Base-by-base conservation (phyloP, 2,888 invertebrate genomes). In the Alsophila aescularia region DNA sequence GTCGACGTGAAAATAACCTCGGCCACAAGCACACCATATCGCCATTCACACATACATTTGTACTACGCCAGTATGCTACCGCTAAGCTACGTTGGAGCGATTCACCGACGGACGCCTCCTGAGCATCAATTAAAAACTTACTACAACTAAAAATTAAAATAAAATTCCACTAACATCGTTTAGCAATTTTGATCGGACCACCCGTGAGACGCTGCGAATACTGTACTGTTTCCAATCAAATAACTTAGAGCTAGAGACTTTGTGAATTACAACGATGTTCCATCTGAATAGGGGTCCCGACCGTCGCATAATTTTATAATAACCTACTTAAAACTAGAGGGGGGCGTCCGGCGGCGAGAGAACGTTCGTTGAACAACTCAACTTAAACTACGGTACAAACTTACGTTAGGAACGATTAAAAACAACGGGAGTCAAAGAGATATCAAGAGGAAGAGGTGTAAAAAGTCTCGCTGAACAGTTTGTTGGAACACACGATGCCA, bases 51-150 rank as follows among this genome's bases (percentile, higher is more conserved):
- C 85, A 76, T 5, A 79, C 84, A 85, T 89, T 90, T 90, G 89
- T 88, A 90, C 90, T 89, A 87, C 85, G 85, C 81, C 88, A 88
- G 88, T 86, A 85, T 83, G 83, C 83, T 83, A 83, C 83, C 83
- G 83, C 84, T 85, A 83, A 14, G 63, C 72, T 77, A 78, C 67
- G 63, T 58, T 65, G 59, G 62, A 66, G 67, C 75, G 69, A 66
- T 48, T 71, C 79, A 62, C 80, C 78, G 73, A 64, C 75, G 76
- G 76, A 79, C 86, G 81, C 73, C 77, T 77, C 85, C 79, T 67
- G 66, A 65, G 60, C 69, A 72, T 67, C 67, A 67, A 76, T 73
- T 68, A 10, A 77, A 73, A 75, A 70, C 67, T 78, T 71, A 40
- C 31, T 76, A 79, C 69, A 76, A 75, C 77, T 79, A 83, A 79